Conservation (phyloP, 2,113 vertebrate genomes). For the Passerina amoena region DNA sequence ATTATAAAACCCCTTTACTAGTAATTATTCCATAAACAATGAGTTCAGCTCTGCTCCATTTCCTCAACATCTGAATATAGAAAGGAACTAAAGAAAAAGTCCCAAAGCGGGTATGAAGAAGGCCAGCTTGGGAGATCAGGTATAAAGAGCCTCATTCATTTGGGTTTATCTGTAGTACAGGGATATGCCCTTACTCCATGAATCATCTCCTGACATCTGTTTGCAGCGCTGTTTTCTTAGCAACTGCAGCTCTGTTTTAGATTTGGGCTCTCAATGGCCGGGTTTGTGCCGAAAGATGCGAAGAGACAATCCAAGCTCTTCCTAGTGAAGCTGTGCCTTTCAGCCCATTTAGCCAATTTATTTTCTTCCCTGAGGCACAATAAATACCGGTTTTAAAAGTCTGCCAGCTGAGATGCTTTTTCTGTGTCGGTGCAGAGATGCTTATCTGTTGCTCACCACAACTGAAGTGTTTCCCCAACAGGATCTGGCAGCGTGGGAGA, state of each 20-base stretch:
- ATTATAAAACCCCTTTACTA: neutral
- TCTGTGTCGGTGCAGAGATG: neutral
- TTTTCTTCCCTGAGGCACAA: neutral
- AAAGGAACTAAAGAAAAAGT: neutral
- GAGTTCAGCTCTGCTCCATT: neutral
- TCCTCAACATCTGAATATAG: neutral
- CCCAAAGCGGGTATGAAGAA: neutral
- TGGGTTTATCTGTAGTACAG: constrained; percentile 47
- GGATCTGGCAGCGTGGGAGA: neutral
- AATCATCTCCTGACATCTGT: constrained; percentile 63
- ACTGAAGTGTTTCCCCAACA: neutral
- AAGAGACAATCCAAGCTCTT: constrained; percentile 10
- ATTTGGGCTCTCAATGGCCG: constrained; percentile 26
- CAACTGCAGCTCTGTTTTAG: constrained; percentile 57
- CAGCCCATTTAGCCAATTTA: neutral
- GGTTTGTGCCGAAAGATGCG: constrained; percentile 1
- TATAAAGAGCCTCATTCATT: constrained; percentile 50
- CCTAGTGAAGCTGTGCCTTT: neutral
- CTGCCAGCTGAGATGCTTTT: constrained; percentile 21
- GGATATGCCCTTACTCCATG: constrained; percentile 36
- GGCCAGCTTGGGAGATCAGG: constrained; percentile 41
- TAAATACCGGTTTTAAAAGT: neutral
- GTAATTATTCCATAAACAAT: constrained; percentile 33
- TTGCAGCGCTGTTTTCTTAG: constrained; percentile 70
- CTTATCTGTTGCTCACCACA: constrained; percentile 32